phyloP scores from a whole-genome alignment of 2,797 vertebrate species.

The Dipus sagitta region DNA sequence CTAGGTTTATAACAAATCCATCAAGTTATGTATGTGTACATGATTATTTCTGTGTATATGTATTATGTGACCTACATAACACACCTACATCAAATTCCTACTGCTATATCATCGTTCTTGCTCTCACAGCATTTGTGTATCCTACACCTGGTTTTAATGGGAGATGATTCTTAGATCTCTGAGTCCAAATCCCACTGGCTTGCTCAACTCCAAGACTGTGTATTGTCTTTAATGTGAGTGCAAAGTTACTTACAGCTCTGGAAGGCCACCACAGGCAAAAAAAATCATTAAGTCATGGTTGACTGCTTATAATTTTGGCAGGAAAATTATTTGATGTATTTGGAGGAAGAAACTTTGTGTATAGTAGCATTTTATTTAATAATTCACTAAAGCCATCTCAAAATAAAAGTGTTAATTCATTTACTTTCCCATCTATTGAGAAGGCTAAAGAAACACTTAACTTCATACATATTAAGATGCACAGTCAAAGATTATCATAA shows the following conservation, averaged over 20 bases:
- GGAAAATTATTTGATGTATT: not conserved
- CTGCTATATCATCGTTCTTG: not conserved
- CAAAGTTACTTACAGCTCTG: not conserved
- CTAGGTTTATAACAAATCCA: too few species aligned
- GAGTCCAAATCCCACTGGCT: too few species aligned
- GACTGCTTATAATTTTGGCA: not conserved
- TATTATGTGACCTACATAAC: too few species aligned
- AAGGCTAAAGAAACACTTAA: conserved; percentile 31
- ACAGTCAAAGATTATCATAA: conserved; percentile 22
- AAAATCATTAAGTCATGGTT: not conserved
- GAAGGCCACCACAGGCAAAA: not conserved
- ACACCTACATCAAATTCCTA: too few species aligned
- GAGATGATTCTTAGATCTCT: too few species aligned
- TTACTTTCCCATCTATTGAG: not conserved
- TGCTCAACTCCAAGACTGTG: not conserved
- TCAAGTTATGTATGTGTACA: too few species aligned
- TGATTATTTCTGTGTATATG: too few species aligned
- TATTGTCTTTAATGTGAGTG: not conserved
- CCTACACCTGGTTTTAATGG: too few species aligned
- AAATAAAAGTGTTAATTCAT: not conserved
- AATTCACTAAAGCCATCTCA: not conserved
- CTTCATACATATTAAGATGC: not conserved
- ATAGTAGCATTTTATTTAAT: not conserved
- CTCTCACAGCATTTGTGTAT: too few species aligned
- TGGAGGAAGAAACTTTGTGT: not conserved